Evolutionary conservation across 1,140 invertebrate species (phyloP).

Genomic region (Leptopilina clavipes): DNA sequence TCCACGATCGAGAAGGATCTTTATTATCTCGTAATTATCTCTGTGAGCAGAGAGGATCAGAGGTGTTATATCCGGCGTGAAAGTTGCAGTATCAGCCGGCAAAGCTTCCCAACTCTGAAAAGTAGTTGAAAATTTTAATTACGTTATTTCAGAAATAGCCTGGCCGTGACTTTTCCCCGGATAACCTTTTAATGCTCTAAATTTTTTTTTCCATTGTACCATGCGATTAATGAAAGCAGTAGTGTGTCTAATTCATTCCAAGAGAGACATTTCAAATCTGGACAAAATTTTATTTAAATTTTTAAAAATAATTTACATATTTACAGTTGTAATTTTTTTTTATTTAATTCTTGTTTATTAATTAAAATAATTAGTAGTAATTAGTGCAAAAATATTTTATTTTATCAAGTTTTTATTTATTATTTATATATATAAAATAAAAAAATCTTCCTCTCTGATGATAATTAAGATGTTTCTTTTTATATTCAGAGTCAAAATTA

Average conservation of each 20-base stretch:
- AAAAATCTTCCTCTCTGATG: too few species aligned
- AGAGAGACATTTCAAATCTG: neutral
- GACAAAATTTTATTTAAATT: neutral
- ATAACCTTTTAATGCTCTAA: neutral
- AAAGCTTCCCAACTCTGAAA: slow-evolving; percentile 92
- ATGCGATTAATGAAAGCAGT: neutral
- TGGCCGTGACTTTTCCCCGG: slow-evolving; percentile 2
- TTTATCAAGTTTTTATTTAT: too few species aligned
- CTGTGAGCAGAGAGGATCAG: slow-evolving; percentile 95
- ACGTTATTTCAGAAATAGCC: slow-evolving; percentile 1
- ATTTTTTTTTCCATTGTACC: neutral
- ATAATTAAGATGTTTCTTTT: too few species aligned
- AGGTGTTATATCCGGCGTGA: slow-evolving; percentile 97
- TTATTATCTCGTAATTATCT: slow-evolving; percentile 99
- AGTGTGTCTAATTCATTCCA: neutral
- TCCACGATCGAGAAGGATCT: slow-evolving; percentile 94
- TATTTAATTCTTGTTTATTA: too few species aligned
- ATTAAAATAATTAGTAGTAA: too few species aligned
- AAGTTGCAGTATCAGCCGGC: slow-evolving; percentile 92
- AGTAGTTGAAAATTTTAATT: slow-evolving; percentile 24
- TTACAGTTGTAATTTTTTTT: too few species aligned
- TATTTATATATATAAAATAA: too few species aligned
- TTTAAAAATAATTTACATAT: too few species aligned
- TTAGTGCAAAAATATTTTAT: too few species aligned
- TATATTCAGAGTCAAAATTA: too few species aligned